Base-by-base conservation (phyloP, 2,113 vertebrate genomes). In the Labeo rohita region DNA sequence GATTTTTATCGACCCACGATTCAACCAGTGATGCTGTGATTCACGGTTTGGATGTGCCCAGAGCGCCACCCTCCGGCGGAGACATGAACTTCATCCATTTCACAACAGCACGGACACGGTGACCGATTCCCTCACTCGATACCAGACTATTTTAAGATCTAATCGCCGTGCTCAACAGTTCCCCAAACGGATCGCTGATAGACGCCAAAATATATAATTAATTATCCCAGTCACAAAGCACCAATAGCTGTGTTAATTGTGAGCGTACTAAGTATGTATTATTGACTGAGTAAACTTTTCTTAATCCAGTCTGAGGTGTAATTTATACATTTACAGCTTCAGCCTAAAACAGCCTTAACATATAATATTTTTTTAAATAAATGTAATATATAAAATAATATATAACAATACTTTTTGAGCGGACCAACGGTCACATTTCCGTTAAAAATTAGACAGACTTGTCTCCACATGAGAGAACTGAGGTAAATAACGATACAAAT, bases 41-140 rank as follows among this genome's bases (percentile, higher is more conserved):
- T 13, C 10, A n/a, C 4, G 56, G 39, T 59, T 79, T 73, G 65
- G 76, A 81, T 88, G 87, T 85, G 70, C 6, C 66, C 70, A 76
- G 56, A 88, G 83, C 87, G 87, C 77, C 87, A 81, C 68, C 83
- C 39, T 21, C 18, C 49, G 87, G 77, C 7, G 45, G 21, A 80
- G 8, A 49, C 34, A 68, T 2, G 63, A 56, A 80, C 66, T 80
- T 50, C 76, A 78, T 49, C 4, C 49, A 12, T 75, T 84, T 63
- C 49, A 49, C 39, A 18, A 13, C 43, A 15, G 72, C 9, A 7
- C 47, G 13, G 49, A 54, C 50, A 18, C 72, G 43, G 45, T 12
- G 12, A 36, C 13, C 39, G 65, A 47, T 8, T 45, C 52, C 11
- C 59, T 68, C 63, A 13, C 63, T 21, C 13, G 2, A 21, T 12